These are phyloP conservation scores for Gorsachius magnificus DNA, from an alignment of 2,797 vertebrate species.

Conservation along the genomic window DNA sequence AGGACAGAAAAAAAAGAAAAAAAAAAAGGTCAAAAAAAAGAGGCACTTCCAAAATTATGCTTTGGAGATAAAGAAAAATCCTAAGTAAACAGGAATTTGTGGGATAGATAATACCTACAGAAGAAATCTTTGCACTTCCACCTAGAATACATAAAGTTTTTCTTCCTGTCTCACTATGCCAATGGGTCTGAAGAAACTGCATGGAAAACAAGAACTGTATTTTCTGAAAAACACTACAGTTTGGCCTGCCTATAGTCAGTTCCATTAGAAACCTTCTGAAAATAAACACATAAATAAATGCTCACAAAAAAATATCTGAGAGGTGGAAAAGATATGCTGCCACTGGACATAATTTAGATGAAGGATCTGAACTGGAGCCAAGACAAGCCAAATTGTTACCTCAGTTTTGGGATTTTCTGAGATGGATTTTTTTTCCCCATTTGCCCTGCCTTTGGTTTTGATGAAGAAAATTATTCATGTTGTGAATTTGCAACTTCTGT, in stretches of 20 bases:
- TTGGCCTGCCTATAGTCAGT: background rate
- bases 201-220: background rate
- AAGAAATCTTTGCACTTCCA: background rate
- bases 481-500: background rate
- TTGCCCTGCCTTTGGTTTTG: background rate
- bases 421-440: background rate
- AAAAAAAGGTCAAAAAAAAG: no score
- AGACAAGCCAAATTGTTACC: background rate
- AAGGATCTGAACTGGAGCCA: background rate
- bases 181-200: background rate
- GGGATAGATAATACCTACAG: background rate
- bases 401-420: background rate
- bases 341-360: background rate
- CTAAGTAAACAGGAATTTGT: background rate
- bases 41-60: background rate
- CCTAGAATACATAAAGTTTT: background rate
- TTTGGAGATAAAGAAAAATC: background rate
- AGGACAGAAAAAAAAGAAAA: background rate
- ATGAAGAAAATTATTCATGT: background rate
- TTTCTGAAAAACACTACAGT: background rate
- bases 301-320: background rate
- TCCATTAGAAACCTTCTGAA: background rate
- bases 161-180: background rate
- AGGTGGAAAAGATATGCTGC: background rate
- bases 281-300: background rate